Conservation (phyloP, 53 echinoderm and acorn worm species). For the Actinopyga echinites region DNA sequence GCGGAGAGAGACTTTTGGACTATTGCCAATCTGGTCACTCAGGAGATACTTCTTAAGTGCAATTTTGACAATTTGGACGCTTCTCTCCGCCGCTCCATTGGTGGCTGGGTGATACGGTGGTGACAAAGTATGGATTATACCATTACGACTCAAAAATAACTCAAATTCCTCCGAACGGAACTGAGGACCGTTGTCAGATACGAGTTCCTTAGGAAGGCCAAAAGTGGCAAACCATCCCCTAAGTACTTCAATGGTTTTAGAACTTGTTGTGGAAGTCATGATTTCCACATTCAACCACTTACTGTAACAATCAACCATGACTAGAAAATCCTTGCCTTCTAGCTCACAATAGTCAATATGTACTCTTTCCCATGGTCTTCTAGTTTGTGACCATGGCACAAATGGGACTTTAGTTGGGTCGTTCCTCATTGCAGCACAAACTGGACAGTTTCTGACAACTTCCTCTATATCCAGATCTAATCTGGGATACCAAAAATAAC, state of each 20-base stretch:
- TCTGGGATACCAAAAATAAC: conserved; percentile 59
- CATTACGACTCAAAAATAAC: conserved; percentile 48
- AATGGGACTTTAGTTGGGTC: too few species aligned
- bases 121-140: conserved; percentile 33
- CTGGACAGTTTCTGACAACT: conserved; percentile 15
- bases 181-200: conserved; percentile 47
- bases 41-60: conserved; percentile 58
- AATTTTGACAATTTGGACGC: conserved; percentile 46
- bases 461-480: conserved; percentile 47
- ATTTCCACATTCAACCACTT: conserved; percentile 55
- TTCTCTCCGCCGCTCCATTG: conserved; percentile 50
- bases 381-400: too few species aligned
- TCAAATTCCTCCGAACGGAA: conserved; percentile 45
- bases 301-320: conserved; percentile 45
- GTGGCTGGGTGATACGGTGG: conserved; percentile 52
- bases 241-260: too few species aligned
- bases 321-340: conserved; percentile 47
- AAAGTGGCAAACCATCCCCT: conserved; percentile 57
- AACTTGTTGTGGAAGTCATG: conserved; percentile 19
- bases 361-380: conserved; percentile 57
- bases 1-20: conserved; percentile 28
- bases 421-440: conserved; percentile 44
- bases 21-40: conserved; percentile 25
- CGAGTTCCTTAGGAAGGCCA: conserved; percentile 41
- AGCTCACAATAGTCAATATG: conserved; percentile 45